phyloP scores from a whole-genome alignment of 1,140 invertebrate genomes.

The Rhagoletis pomonella region DNA sequence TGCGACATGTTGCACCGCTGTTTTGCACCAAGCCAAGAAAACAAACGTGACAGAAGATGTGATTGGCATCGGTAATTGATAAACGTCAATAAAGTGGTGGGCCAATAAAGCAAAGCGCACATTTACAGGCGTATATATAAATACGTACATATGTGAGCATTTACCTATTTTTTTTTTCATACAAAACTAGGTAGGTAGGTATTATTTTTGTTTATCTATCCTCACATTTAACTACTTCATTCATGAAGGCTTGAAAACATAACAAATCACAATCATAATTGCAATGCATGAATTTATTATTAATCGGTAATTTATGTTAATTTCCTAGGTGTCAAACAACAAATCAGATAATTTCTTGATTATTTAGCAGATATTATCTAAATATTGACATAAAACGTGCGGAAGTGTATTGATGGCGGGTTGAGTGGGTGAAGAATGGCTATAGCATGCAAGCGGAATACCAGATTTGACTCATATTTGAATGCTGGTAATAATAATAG shows the following conservation, averaged over 20 bases:
- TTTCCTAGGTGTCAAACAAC: conserved; percentile 39
- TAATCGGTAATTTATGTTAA: conserved; percentile 43
- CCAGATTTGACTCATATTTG: no score
- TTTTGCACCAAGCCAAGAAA: conserved; percentile 8
- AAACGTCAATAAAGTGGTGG: conserved; percentile 29
- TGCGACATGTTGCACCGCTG: conserved; percentile 38
- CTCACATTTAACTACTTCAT: not conserved
- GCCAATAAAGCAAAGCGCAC: not conserved
- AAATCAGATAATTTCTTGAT: conserved; percentile 46
- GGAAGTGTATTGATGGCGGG: not conserved
- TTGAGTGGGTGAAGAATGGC: no score
- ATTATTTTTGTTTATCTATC: not conserved
- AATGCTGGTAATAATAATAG: no score
- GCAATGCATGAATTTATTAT: conserved; percentile 44
- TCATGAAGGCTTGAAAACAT: not conserved
- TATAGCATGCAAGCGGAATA: no score
- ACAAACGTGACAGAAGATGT: conserved; percentile 43
- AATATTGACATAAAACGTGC: conserved; percentile 29
- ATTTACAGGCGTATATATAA: not conserved
- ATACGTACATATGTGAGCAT: not conserved
- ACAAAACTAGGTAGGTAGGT: not conserved
- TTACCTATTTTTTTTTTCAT: not conserved
- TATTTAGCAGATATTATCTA: conserved; percentile 20
- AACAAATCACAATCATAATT: conserved; percentile 28
- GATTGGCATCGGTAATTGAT: conserved; percentile 45